Base-by-base conservation (phyloP, 37 sponge, comb jelly and placozoan species). In the Spongia lamella region DNA sequence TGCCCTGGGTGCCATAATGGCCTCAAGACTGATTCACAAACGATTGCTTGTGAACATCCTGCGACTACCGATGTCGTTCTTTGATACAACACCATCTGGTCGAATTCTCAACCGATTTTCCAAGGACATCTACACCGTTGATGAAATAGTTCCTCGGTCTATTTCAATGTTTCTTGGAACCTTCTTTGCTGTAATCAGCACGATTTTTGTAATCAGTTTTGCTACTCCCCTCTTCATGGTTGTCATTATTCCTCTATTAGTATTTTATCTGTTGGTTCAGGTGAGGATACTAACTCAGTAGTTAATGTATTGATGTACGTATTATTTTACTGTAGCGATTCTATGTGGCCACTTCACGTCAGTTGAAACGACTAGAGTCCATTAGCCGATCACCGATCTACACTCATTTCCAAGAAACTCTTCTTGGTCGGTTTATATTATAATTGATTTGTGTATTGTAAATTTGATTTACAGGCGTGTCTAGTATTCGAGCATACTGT, bases 21-120 rank as follows among this genome's bases (percentile, higher is more conserved):
- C 92, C 31, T 90, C 95, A 1, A 50, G 61, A 3, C 21, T 20
- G 7, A 88, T 94, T 39, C 95, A 94, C 52, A 49, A 77, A 52
- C 72, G 35, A 16, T 53, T 94, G 61, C 61, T 94, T 15, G n/a
- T 34, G 60, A 94, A 79, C 52, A 77, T 97, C 60, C 69, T 97
- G 9, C 68, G 90, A 1, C 81, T 86, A 63, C 98, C 98, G 15
- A 93, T 97, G 94, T 77, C 92, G 0, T 97, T 97, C 92, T 97
- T 97, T 85, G 97, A 97, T 58, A 97, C 92, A 49, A 97, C 94
- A n/a, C 97, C 97, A 0, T 78, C 91, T 5, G 97, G 97, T 17
- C 73, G 97, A 43, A 85, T 97, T 27, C 72, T 97, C 35, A 93
- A 97, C 79, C 70, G 97, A 9, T 97, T 97, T 75, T 93, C 94